These are phyloP conservation scores for Empidonax traillii DNA, from an alignment of 2,113 vertebrate genomes.

Conservation along the genomic window DNA sequence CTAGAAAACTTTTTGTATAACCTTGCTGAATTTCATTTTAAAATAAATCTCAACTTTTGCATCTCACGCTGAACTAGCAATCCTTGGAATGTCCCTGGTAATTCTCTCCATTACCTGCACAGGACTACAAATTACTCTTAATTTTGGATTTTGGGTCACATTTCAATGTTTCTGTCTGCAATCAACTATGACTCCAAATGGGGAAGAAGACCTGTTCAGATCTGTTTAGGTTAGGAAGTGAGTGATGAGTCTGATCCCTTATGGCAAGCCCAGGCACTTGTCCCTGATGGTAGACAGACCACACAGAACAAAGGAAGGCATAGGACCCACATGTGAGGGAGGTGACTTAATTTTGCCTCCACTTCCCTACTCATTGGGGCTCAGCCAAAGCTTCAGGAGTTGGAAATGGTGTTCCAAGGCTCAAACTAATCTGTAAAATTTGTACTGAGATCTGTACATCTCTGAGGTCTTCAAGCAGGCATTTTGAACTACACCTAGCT, in stretches of 20 bases:
- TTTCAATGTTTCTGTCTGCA: background rate
- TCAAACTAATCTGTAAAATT: conserved; percentile 13
- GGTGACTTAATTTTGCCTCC: background rate
- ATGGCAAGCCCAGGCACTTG: background rate
- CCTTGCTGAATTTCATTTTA: background rate
- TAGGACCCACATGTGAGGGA: background rate
- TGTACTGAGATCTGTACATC: background rate
- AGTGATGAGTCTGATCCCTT: background rate
- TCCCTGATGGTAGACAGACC: background rate
- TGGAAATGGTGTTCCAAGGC: background rate
- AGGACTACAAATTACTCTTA: background rate
- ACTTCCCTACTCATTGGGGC: background rate
- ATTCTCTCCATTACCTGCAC: background rate
- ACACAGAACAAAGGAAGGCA: background rate
- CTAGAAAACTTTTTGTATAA: background rate
- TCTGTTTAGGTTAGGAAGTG: background rate
- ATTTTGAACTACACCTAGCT: background rate
- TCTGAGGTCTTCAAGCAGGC: background rate
- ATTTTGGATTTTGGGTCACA: background rate
- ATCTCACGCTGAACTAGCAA: background rate
- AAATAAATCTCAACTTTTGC: background rate
- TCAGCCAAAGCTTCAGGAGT: background rate
- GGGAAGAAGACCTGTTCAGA: background rate
- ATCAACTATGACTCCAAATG: background rate
- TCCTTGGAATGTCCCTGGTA: background rate